A percentile compares a stretch with the other conserved stretches of the same genome.
Conservation (phyloP, 1,140 invertebrate species). For the Lethocerus indicus region DNA sequence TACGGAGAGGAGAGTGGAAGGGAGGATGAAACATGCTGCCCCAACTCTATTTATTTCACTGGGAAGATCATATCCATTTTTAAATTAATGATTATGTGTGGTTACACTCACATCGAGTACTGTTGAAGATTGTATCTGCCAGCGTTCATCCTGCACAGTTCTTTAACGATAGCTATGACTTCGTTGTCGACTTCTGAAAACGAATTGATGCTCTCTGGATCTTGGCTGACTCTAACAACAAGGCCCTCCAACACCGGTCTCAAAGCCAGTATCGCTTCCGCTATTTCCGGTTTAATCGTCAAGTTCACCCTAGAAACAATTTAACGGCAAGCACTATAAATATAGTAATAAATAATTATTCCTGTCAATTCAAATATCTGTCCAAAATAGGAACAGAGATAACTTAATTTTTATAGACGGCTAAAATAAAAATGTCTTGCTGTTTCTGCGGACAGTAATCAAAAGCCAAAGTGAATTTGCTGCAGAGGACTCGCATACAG, state of each 20-base stretch:
- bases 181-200: slow-evolving; percentile 35
- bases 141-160: slow-evolving; percentile 51
- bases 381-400: too few relatives aligned
- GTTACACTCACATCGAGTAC: slow-evolving; percentile 3
- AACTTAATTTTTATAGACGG: background rate
- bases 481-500: too few relatives aligned
- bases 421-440: background rate
- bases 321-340: background rate
- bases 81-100: background rate
- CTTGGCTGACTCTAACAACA: slow-evolving; percentile 53
- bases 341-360: too few relatives aligned
- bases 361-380: too few relatives aligned
- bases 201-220: slow-evolving; percentile 52
- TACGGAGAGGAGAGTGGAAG: too few relatives aligned
- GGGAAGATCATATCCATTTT: background rate
- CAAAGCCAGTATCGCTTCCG: slow-evolving; percentile 66
- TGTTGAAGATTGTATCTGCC: slow-evolving; percentile 36
- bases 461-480: too few relatives aligned
- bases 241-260: slow-evolving; percentile 75
- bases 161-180: slow-evolving; percentile 36
- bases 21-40: too few relatives aligned
- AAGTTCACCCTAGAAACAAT: slow-evolving; percentile 56
- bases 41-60: background rate
- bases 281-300: slow-evolving; percentile 57
- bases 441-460: background rate